Base-by-base conservation (phyloP, 1,140 invertebrate genomes). In the Euglossa dilemma region DNA sequence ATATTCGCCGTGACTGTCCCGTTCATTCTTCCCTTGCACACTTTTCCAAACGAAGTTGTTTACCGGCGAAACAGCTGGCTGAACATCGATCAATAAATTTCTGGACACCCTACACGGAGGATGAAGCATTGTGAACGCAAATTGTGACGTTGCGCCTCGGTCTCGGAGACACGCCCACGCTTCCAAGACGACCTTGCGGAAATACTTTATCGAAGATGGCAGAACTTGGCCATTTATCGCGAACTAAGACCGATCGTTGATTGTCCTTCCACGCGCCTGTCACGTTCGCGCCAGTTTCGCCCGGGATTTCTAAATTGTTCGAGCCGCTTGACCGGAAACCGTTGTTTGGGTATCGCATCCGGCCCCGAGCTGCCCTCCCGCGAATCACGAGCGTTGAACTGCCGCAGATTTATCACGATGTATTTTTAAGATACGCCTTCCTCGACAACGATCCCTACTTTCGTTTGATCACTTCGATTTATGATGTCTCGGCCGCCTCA, bases 171-270 rank as follows among this genome's bases (percentile, higher is more conserved):
- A 71, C 52, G 16, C n/a, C 66, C 64, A 80, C 67, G 20, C 59
- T 47, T 20, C n/a, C 25, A 59, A 61, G 70, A 4, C 70, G 36
- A 43, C 23, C 47, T 83, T 84, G 50, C 20, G n/a, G 6, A 61
- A 69, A 85, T 84, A 74, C 59, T 28, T 73, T 84, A 79, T 67
- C 70, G 70, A 36, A 52, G 28, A 11, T 54, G 77, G 14, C 43
- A 12, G 50, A 57, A 45, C 36, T 66, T 25, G 12, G 7, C 20
- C 52, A 76, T 57, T 76, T 50, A 45, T 71, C 43, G 0, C 50
- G 50, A 45, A 67, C 61, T 16, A 47, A 71, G 78, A 70, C 28
- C 28, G 43, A 47, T 69, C 36, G 43, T 50, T 47, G 57, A 81
- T 72, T 56, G 66, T 76, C 59, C 23, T 36, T 43, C 45, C 11